Base-by-base conservation (phyloP, 1,140 invertebrate species). In the Triops longicaudatus region DNA sequence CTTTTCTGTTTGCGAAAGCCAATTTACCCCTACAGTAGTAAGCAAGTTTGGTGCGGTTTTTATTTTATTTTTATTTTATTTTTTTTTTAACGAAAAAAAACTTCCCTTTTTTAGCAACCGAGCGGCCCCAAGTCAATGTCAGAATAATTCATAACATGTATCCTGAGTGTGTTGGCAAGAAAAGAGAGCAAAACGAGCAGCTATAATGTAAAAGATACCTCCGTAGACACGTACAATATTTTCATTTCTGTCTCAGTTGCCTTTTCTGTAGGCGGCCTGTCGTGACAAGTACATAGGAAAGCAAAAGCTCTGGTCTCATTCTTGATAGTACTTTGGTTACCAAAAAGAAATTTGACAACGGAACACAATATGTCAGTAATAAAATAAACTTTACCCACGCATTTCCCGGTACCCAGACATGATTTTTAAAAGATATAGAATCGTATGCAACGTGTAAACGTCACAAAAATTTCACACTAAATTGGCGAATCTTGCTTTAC, bases 141-240 rank as follows among this genome's bases (percentile, higher is more conserved):
- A n/a, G 50, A 37, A 63, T 63, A 22, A 14, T n/a, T 63, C 50
- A 63, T 22, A 63, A 63, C 50, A 1, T 63, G 6, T 63, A 17
- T 63, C n/a, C 50, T 63, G 50, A 63, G 22, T 63, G 50, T 63
- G 44, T 0, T 63, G 14, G 50, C 50, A 63, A 63, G 22, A 17
- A 63, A 63, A 63, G 7, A 37, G 31, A 37, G 31, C 7, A 37
- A 37, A 37, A 37, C 31, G 50, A 63, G 50, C 50, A 63, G 50
- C 50, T 63, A 63, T 63, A 63, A 63, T 63, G 50, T 63, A 63
- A 63, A 63, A 63, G 17, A 63, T 63, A 63, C 50, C 50, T 63
- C 50, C n/a, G 22, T 63, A 63, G 50, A 63, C 50, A 63, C 50
- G 50, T 63, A 63, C 50, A 63, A 63, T 14, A 50, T 63, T 11